phyloP scores from a whole-genome alignment of 2,888 invertebrate genomes.

The Eristalinus aeneus region DNA sequence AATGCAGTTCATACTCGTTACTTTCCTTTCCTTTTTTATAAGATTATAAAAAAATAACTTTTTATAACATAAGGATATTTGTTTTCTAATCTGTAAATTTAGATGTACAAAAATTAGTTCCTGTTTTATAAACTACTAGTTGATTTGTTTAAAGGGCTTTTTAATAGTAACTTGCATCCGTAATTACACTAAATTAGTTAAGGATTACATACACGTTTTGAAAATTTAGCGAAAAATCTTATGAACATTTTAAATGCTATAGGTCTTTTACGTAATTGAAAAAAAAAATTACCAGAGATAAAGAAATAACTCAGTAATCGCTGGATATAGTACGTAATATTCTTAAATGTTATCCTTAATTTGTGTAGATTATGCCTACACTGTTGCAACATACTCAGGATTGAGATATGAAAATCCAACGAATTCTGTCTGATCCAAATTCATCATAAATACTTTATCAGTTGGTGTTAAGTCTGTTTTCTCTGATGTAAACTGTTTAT shows the following conservation, averaged over 20 bases:
- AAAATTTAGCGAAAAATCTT: neutral
- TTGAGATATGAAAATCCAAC: conserved; percentile 99
- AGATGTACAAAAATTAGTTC: neutral
- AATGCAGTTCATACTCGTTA: neutral
- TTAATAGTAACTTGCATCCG: neutral
- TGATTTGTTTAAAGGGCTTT: neutral
- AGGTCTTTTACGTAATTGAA: conserved; percentile 17
- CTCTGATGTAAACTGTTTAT: conserved; percentile 99
- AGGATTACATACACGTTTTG: neutral
- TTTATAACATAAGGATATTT: neutral
- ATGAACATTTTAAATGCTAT: neutral
- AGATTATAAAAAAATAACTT: neutral
- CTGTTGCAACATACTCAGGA: conserved; percentile 97
- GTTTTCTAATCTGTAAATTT: neutral
- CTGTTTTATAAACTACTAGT: neutral
- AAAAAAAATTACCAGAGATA: no score
- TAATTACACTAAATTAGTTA: no score
- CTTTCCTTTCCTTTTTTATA: no score
- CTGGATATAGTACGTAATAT: neutral
- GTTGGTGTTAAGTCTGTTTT: conserved; percentile 99
- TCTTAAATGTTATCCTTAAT: neutral
- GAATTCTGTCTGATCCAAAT: conserved; percentile 99
- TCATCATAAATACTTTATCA: conserved; percentile 99
- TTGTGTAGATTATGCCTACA: conserved; percentile 82
- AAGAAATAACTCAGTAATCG: neutral